Conservation (phyloP, 2,797 vertebrate species). For the Scleropages formosus region DNA sequence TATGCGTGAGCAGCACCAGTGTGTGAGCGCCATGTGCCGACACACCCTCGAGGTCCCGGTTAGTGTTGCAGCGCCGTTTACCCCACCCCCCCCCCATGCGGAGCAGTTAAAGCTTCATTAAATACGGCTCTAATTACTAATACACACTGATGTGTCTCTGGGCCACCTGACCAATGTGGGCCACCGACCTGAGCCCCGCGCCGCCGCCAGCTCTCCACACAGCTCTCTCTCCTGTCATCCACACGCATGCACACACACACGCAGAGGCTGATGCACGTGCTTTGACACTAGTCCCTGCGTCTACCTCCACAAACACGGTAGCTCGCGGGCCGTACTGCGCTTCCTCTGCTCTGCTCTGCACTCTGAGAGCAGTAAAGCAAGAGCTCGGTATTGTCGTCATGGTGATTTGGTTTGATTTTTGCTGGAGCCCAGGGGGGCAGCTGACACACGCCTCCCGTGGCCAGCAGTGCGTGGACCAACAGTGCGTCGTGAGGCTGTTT, state of each 20-base stretch:
- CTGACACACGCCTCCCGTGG: neutral
- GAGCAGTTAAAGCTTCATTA: constrained; percentile 26
- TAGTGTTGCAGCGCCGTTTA: too few relatives aligned
- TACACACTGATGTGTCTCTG: neutral
- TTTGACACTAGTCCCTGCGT: neutral
- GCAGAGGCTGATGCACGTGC: constrained; percentile 10
- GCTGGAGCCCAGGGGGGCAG: neutral
- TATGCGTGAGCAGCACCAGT: too few relatives aligned
- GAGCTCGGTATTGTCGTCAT: constrained; percentile 1
- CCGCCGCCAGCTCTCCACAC: too few relatives aligned
- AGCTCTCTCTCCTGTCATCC: neutral
- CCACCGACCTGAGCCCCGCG: neutral
- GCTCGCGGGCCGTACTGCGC: neutral
- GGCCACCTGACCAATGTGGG: neutral
- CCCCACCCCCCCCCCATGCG: too few relatives aligned
- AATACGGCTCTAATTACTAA: constrained; percentile 23
- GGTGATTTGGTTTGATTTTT: constrained; percentile 7
- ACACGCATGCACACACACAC: neutral
- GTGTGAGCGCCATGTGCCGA: too few relatives aligned
- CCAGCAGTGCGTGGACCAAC: neutral
- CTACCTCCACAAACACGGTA: neutral
- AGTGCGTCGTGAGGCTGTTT: too few relatives aligned
- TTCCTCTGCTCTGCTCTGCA: neutral
- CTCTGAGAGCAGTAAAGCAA: neutral
- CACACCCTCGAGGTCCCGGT: too few relatives aligned